Evolutionary conservation across 2,888 invertebrate species (phyloP), one percentile per base, ranked within the genome.

Genomic region (Brachylomia viminalis): DNA sequence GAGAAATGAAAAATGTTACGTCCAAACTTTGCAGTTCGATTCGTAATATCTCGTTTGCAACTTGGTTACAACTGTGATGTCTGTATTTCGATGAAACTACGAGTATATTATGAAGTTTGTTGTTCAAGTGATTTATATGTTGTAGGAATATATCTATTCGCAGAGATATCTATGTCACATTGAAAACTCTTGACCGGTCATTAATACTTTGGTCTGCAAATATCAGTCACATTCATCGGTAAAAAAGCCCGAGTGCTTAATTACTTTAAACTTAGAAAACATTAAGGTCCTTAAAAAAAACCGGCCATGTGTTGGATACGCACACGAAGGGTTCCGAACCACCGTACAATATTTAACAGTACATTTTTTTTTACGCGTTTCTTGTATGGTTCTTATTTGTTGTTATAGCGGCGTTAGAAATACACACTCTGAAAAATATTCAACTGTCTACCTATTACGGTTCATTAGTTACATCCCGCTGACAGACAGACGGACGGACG

Each of bases 21-120:
- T 68, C 64, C 15, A 68, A 82, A 83, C 58, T 83, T 82, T 79
- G 45, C 42, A 62, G 61, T 84, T 70, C 33, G 42, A 74, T 74
- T 59, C 38, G 49, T 74, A 64, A 84, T 71, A 74, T 84, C 42
- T 67, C 38, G 66, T 72, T 72, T 56, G 33, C 58, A 73, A 79
- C 47, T 83, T 67, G 42, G 56, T 61, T 45, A 42, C 52, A 33
- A 11, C n/a, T 33, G 38, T 54, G 23, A 30, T 65, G 69, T 66
- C 72, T 65, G 83, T 27, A n/a, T 47, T 67, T 56, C 11, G 27
- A 72, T 67, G 33, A 33, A 33, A n/a, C n/a, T n/a, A n/a, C n/a
- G n/a, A 33, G 23, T 49, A 33, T 77, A 47, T 47, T n/a, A 47
- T 56, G 42, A 10, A 23, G n/a, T 74, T 33, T 4, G n/a, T 42